These are phyloP conservation scores for Augiades crinisus DNA, from an alignment of 2,888 invertebrate species.

Conservation along the genomic window DNA sequence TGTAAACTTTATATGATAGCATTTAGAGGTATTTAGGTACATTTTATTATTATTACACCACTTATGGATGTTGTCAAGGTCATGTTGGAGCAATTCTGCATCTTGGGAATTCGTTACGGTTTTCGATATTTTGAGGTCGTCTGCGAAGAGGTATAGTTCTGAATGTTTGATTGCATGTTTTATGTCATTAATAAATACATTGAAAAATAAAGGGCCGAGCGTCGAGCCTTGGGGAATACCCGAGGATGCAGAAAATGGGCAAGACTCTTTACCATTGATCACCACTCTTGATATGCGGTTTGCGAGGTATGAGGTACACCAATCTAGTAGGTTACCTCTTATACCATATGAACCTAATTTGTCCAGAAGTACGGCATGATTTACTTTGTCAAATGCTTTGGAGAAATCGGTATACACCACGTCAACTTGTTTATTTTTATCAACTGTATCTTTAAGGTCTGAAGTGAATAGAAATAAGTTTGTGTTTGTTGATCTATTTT, in stretches of 20 bases:
- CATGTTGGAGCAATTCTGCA: constrained; percentile 24
- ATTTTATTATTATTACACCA: constrained; percentile 29
- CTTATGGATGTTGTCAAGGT: constrained; percentile 24
- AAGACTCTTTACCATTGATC: constrained; percentile 24
- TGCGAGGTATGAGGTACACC: constrained; percentile 31
- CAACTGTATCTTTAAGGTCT: constrained; percentile 14
- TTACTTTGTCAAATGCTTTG: constrained; percentile 29
- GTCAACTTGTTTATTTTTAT: constrained; percentile 25
- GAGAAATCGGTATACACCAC: constrained; percentile 26
- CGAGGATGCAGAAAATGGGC: constrained; percentile 12
- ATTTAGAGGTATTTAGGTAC: constrained; percentile 25
- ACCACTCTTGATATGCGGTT: constrained; percentile 30
- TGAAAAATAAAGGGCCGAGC: constrained; percentile 30
- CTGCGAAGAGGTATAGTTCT: constrained; percentile 26
- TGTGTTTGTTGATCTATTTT: constrained; percentile 21
- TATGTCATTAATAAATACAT: constrained; percentile 32
- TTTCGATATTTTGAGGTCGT: constrained; percentile 29
- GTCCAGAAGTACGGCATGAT: not conserved
- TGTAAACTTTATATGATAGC: constrained; percentile 28
- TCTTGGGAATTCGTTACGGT: constrained; percentile 1
- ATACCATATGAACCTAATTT: constrained; percentile 25
- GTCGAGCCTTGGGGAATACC: constrained; percentile 34
- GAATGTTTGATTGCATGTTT: constrained; percentile 16
- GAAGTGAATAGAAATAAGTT: constrained; percentile 19
- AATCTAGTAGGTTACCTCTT: constrained; percentile 23